These are phyloP conservation scores for Papilio glaucus DNA, from an alignment of 1,140 invertebrate species.

Conservation along the genomic window DNA sequence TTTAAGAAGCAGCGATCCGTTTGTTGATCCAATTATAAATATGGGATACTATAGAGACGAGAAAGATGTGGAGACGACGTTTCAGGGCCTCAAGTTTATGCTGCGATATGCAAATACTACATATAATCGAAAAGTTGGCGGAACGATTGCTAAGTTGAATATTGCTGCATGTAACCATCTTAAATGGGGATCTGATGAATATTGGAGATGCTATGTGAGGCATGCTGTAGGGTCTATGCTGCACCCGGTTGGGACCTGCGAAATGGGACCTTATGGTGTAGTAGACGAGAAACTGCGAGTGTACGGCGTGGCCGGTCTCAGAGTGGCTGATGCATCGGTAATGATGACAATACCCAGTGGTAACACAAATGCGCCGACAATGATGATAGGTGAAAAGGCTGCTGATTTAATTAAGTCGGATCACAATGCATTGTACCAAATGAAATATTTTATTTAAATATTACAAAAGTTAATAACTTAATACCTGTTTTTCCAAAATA, in stretches of 20 bases:
- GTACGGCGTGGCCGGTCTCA: slow-evolving; percentile 85
- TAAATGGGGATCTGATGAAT: slow-evolving; percentile 84
- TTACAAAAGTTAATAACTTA: too few relatives aligned
- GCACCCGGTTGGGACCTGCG: slow-evolving; percentile 91
- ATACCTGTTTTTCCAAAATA: too few relatives aligned
- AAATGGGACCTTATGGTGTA: slow-evolving; percentile 90
- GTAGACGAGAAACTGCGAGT: slow-evolving; percentile 88
- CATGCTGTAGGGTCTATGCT: slow-evolving; percentile 90
- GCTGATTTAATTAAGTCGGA: slow-evolving; percentile 85
- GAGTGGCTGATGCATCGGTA: slow-evolving; percentile 90
- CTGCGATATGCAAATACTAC: slow-evolving; percentile 58
- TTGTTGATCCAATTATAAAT: slow-evolving; percentile 86
- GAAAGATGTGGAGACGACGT: slow-evolving; percentile 72
- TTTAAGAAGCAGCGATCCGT: slow-evolving; percentile 84
- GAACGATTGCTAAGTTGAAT: slow-evolving; percentile 54
- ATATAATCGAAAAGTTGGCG: slow-evolving; percentile 62
- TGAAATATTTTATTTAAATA: slow-evolving; percentile 12
- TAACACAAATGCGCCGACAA: slow-evolving; percentile 84
- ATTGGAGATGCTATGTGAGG: slow-evolving; percentile 88
- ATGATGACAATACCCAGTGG: slow-evolving; percentile 86
- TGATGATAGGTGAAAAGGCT: slow-evolving; percentile 86
- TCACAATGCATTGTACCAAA: slow-evolving; percentile 54
- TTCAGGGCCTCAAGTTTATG: slow-evolving; percentile 74
- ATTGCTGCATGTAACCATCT: slow-evolving; percentile 85
- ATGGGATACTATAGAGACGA: slow-evolving; percentile 84